Base-by-base conservation (phyloP, 2,113 vertebrate genomes). In the Tachuris rubrigastra region DNA sequence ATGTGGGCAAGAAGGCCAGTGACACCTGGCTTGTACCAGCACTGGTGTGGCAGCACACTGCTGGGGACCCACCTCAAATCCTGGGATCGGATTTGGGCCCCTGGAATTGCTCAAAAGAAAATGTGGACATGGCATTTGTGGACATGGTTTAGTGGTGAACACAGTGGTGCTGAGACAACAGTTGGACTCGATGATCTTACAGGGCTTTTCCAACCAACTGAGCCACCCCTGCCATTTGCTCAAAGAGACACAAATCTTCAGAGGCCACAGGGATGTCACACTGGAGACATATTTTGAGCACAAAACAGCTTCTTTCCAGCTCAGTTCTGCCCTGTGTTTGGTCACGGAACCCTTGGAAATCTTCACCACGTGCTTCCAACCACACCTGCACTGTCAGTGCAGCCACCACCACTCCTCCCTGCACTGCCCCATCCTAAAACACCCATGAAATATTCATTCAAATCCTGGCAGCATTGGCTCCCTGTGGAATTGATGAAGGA, bases 401-500 rank as follows among this genome's bases (percentile, higher is more conserved):
- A 31, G 44, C 13, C 11, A 8, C 27, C 0, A 0, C 55, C 10
- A 8, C 72, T 25, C 39, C 74, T 55, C 63, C 55, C 3, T 2
- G 1, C 9, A 4, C 52, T 4, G 58, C n/a, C 39, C 72, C 22
- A 23, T 8, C 52, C n/a, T 28, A 15, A 12, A 50, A 37, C 37
- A 49, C 10, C 7, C 42, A 14, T 30, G 10, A 30, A 67, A 42
- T 4, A 39, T 0, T 7, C 15, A 4, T 14, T 13, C 8, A 3
- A 8, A 28, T 14, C 16, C 7, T 28, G 4, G 63, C 46, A 53
- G 72, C 63, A 13, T 1, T 5, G 31, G 28, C 50, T 89, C 44
- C 20, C 4, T 31, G 65, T 4, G 14, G 4, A 24, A 19, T 53
- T 1, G 10, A 28, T 9, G 31, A 72, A 74, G 65, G 44, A 71